Evolutionary conservation across 2,113 vertebrate species (phyloP).

Genomic region (Agelaius tricolor): DNA sequence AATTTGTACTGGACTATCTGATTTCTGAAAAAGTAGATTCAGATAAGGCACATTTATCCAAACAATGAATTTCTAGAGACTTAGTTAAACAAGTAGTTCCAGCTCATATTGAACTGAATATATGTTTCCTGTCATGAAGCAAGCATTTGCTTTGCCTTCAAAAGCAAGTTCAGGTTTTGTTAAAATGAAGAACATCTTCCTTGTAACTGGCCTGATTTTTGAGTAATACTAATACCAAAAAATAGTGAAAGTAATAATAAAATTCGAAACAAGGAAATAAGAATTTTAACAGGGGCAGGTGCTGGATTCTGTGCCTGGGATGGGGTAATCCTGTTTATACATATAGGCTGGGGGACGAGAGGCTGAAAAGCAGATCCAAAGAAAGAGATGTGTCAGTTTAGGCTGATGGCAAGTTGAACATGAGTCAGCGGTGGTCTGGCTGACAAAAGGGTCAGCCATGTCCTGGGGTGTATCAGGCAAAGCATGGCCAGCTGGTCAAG

Average conservation of each 20-base stretch:
- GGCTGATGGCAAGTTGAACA: neutral
- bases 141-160: neutral
- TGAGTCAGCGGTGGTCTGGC: neutral
- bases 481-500: accelerated
- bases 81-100: neutral
- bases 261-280: neutral
- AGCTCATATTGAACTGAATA: neutral
- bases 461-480: neutral
- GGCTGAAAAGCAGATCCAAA: neutral
- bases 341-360: accelerated
- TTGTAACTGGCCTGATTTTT: neutral
- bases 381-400: neutral
- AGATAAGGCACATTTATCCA: neutral
- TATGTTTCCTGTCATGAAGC: neutral
- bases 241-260: neutral
- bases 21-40: neutral
- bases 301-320: neutral
- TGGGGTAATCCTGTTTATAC: accelerated
- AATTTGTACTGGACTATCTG: neutral
- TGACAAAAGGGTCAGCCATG: accelerated
- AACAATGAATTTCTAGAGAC: neutral
- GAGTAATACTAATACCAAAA: neutral
- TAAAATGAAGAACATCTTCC: neutral
- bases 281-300: neutral
- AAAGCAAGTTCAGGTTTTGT: neutral